These are phyloP conservation scores for Heliothis peltigera DNA, from an alignment of 2,888 invertebrate species.

Conservation along the genomic window DNA sequence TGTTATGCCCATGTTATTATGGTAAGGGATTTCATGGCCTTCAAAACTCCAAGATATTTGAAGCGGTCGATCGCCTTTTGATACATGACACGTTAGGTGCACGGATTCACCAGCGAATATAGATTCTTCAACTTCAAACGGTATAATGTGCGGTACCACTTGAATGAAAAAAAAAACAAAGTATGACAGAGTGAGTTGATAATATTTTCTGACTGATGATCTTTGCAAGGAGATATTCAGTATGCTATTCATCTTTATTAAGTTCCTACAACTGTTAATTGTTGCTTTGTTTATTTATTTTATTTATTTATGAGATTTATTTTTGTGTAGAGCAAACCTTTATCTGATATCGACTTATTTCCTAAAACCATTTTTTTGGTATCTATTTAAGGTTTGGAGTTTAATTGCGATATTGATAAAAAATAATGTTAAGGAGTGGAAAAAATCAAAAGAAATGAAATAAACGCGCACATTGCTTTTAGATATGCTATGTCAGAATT, in stretches of 20 bases:
- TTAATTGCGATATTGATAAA: constrained; percentile 33
- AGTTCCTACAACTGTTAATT: no score
- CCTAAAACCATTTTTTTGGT: no score
- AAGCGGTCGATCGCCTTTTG: constrained; percentile 93
- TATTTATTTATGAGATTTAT: no score
- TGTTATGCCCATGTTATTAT: constrained; percentile 87
- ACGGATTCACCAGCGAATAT: constrained; percentile 92
- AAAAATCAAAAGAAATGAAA: constrained; percentile 62
- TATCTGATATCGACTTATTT: no score
- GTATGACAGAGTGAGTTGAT: constrained; percentile 9
- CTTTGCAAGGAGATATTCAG: no score
- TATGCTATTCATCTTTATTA: no score
- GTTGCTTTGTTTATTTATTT: no score
- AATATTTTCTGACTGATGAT: constrained; percentile 17
- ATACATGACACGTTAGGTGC: constrained; percentile 91
- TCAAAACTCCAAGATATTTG: constrained; percentile 93
- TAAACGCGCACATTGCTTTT: constrained; percentile 73
- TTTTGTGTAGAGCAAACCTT: no score
- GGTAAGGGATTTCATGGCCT: constrained; percentile 90
- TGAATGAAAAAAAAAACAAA: constrained; percentile 67
- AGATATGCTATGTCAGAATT: constrained; percentile 74
- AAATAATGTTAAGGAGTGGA: constrained; percentile 52
- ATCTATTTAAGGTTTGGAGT: neutral
- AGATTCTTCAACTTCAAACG: constrained; percentile 92
- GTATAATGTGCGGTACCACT: constrained; percentile 91